Evolutionary conservation across 2,888 invertebrate species (phyloP).

Genomic region (Ceriagrion tenellum): DNA sequence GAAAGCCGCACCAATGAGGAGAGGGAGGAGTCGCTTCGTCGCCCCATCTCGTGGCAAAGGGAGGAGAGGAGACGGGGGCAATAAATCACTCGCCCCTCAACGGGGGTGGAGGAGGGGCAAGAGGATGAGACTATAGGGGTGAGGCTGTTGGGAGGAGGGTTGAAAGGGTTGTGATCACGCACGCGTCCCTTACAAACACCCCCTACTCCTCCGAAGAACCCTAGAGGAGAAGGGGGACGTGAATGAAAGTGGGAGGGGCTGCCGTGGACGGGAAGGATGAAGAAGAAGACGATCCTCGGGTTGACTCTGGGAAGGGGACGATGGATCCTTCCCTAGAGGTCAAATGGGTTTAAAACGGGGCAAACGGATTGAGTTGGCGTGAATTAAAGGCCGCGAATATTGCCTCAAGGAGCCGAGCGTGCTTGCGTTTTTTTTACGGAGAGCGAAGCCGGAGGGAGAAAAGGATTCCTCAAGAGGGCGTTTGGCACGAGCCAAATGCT

Average conservation of each 20-base stretch:
- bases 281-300: neutral
- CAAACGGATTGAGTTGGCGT: slow-evolving; percentile 39
- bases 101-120: neutral
- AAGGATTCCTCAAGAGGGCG: neutral
- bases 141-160: neutral
- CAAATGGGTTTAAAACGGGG: slow-evolving; percentile 12
- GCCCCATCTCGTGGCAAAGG: no score
- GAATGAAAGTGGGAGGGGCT: no score
- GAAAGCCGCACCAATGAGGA: neutral
- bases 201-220: neutral
- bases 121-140: neutral
- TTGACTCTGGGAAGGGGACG: neutral
- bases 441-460: no score
- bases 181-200: neutral
- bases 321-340: neutral
- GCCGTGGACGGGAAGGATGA: no score
- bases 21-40: neutral
- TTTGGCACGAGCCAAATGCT: neutral
- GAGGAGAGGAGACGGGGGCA: neutral
- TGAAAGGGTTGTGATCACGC: neutral
- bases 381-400: slow-evolving; percentile 21
- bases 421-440: no score
- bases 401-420: neutral
- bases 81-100: neutral
- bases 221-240: neutral